These are phyloP conservation scores for Nyleta sp. DNA, from an alignment of 2,888 invertebrate species.

Conservation along the genomic window DNA sequence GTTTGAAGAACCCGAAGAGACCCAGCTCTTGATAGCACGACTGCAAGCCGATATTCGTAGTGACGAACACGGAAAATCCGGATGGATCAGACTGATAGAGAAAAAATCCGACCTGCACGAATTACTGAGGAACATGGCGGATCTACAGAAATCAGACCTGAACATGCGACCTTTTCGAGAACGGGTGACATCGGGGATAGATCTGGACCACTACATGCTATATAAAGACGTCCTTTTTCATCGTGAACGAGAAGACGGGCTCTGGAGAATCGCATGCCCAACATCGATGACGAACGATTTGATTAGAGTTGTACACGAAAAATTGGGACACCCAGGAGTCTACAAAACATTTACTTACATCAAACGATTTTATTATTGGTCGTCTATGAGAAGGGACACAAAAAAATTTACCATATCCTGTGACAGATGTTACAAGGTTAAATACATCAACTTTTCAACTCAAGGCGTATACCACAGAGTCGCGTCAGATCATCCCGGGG, in stretches of 20 bases:
- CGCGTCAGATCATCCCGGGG: no score
- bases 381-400: not conserved
- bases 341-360: slow-evolving; percentile 5
- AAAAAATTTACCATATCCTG: not conserved
- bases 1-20: not conserved
- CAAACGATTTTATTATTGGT: slow-evolving; percentile 11
- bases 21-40: not conserved
- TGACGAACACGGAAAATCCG: no score
- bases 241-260: not conserved
- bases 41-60: no score
- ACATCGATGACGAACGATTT: not conserved
- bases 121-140: no score
- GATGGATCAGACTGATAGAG: no score
- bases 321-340: slow-evolving; percentile 10
- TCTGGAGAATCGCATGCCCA: not conserved
- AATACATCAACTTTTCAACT: no score
- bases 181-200: no score
- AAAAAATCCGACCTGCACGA: no score
- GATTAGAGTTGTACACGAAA: not conserved
- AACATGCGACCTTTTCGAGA: no score
- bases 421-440: slow-evolving; percentile 7
- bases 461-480: no score
- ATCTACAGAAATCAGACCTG: no score
- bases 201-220: not conserved
- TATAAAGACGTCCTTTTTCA: not conserved